A percentile compares a stretch with the other conserved stretches of the same genome.
phyloP scores from a whole-genome alignment of 2,797 vertebrate genomes.

The Anabacerthia variegaticeps region DNA sequence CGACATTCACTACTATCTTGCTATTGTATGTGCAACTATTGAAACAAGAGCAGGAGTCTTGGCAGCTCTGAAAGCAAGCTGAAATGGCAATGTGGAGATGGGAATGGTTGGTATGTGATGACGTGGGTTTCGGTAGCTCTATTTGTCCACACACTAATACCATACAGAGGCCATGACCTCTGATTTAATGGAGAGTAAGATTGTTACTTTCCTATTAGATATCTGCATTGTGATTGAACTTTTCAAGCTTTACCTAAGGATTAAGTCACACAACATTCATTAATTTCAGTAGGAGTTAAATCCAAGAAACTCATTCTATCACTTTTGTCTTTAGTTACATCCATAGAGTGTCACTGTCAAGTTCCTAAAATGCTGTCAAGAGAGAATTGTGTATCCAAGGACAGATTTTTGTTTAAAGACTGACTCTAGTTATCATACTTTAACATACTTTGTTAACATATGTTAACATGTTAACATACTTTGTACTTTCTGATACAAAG shows the following conservation, averaged over 20 bases:
- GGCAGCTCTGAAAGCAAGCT: background rate
- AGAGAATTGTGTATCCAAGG: background rate
- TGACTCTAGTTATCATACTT: background rate
- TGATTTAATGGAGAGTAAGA: background rate
- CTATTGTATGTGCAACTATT: background rate
- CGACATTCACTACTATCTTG: background rate
- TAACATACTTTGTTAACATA: background rate
- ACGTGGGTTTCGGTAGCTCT: background rate
- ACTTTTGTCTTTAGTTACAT: background rate
- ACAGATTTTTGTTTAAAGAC: background rate
- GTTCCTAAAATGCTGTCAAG: background rate
- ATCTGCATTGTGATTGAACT: background rate
- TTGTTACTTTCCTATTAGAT: background rate
- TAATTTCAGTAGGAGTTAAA: background rate
- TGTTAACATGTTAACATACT: background rate
- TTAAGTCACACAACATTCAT: background rate
- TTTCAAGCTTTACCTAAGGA: background rate
- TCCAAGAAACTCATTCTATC: background rate
- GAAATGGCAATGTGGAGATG: background rate
- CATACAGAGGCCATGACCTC: background rate
- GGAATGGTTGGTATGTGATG: background rate
- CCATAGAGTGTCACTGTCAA: background rate
- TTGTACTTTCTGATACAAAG: background rate
- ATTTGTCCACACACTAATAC: background rate
- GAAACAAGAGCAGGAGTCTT: background rate